phyloP scores from a whole-genome alignment of 2,888 invertebrate genomes.

The Melangyna quadrimaculata region DNA sequence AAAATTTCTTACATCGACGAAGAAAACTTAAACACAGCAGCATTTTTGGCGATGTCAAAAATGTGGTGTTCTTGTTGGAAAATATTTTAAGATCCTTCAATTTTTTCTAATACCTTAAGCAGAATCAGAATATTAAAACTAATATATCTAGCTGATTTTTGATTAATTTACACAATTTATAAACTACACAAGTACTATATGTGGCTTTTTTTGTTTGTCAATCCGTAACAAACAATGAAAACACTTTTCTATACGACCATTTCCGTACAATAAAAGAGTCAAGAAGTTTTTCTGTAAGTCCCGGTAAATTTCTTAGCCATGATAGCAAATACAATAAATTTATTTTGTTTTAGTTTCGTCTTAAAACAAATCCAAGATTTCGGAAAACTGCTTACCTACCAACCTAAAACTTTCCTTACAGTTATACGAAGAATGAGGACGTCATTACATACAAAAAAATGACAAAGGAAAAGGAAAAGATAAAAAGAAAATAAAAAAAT shows the following conservation, averaged over 20 bases:
- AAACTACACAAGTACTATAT: too few relatives aligned
- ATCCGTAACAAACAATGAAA: too few relatives aligned
- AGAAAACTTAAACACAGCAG: too few relatives aligned
- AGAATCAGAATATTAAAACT: too few relatives aligned
- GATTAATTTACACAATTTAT: too few relatives aligned
- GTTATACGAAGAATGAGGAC: not conserved
- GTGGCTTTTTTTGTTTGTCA: too few relatives aligned
- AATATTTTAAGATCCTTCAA: too few relatives aligned
- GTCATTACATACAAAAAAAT: not conserved
- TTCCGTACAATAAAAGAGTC: not conserved
- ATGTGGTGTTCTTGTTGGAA: too few relatives aligned
- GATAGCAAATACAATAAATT: not conserved
- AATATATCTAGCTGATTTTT: too few relatives aligned
- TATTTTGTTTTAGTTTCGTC: not conserved
- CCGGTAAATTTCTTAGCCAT: not conserved
- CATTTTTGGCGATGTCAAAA: too few relatives aligned
- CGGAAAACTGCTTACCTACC: slow-evolving; percentile 8
- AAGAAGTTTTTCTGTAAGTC: not conserved
- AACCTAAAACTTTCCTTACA: slow-evolving; percentile 32
- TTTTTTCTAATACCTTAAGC: too few relatives aligned
- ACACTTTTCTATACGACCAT: not conserved
- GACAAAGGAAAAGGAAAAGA: not conserved
- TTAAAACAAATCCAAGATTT: not conserved
- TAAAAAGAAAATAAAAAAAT: not conserved
- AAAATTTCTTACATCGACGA: too few relatives aligned